phyloP scores from a whole-genome alignment of 2,113 vertebrate genomes.

The Centrocercus urophasianus region DNA sequence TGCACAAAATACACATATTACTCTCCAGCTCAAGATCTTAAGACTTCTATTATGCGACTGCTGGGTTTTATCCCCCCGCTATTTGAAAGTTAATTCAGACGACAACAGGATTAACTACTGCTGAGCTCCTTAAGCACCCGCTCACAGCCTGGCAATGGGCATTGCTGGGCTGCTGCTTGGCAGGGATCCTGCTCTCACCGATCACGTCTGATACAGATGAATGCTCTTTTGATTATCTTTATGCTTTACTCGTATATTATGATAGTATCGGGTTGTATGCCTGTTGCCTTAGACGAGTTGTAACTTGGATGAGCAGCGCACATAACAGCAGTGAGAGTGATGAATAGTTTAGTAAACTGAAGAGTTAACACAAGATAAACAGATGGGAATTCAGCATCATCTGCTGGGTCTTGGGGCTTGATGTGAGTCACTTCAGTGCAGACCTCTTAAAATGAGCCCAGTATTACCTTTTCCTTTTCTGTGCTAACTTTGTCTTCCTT shows the following conservation, averaged over 20 bases:
- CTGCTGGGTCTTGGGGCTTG: not conserved
- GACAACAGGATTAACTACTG: conserved; percentile 75
- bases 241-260: not conserved
- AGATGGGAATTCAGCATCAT: not conserved
- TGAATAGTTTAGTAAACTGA: not conserved
- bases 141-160: conserved; percentile 18
- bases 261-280: not conserved
- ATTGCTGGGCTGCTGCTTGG: conserved; percentile 42
- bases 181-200: conserved; percentile 51
- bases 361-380: not conserved
- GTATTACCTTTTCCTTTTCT: not conserved
- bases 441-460: not conserved
- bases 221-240: not conserved
- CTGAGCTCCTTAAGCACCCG: conserved; percentile 38
- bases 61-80: not conserved
- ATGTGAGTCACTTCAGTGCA: not conserved
- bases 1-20: conserved; percentile 13
- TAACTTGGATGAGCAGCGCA: not conserved
- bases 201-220: conserved; percentile 19
- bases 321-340: not conserved
- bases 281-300: not conserved
- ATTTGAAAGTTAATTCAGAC: conserved; percentile 72
- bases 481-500: not conserved
- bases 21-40: conserved; percentile 21
- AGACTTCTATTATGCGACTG: conserved; percentile 42